phyloP scores from a whole-genome alignment of 2,797 vertebrate genomes.

The Sphaeramia orbicularis region DNA sequence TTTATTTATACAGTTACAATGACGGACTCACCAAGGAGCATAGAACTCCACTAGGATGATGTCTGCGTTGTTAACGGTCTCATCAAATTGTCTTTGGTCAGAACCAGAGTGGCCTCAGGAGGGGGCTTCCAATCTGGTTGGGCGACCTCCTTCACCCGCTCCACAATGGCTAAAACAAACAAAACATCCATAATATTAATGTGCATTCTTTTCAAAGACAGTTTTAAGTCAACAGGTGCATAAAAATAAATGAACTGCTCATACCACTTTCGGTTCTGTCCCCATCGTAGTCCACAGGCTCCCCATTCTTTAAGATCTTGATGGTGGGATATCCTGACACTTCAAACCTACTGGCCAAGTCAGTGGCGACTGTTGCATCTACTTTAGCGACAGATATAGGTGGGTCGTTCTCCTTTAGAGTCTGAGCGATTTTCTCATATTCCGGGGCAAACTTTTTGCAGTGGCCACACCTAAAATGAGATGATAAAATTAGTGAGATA shows the following conservation, averaged over 20 bases:
- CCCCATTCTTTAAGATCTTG: conserved; percentile 96
- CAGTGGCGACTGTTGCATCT: conserved; percentile 89
- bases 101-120: conserved; percentile 91
- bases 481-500: background rate
- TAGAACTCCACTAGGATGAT: conserved; percentile 99
- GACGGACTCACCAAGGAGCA: conserved; percentile 92
- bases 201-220: background rate
- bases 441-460: conserved; percentile 96
- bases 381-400: conserved; percentile 95
- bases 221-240: background rate
- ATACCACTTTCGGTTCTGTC: conserved; percentile 91
- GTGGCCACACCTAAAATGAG: conserved; percentile 91
- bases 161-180: conserved; percentile 89
- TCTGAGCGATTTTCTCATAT: conserved; percentile 94
- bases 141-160: conserved; percentile 91
- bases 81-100: conserved; percentile 96
- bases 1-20: too few relatives aligned
- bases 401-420: conserved; percentile 91
- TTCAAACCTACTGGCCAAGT: conserved; percentile 88
- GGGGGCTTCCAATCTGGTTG: conserved; percentile 94
- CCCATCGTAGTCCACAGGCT: conserved; percentile 94
- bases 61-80: conserved; percentile 90
- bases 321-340: conserved; percentile 97
- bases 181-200: background rate
- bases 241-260: background rate